phyloP scores from a whole-genome alignment of 1,140 invertebrate species.

The Lamellibrachia luymesi region DNA sequence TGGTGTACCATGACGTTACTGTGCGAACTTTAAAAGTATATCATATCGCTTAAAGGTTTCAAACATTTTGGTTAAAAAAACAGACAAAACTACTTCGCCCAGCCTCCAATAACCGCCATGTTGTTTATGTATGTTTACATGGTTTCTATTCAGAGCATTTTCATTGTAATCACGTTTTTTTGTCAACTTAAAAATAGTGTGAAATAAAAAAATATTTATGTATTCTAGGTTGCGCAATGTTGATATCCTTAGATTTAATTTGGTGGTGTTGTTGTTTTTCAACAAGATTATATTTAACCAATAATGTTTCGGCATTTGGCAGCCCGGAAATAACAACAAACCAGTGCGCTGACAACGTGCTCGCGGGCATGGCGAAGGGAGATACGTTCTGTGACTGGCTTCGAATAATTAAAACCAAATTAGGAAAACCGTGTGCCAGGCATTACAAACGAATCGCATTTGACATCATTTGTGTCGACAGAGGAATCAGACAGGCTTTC shows the following conservation, averaged over 20 bases:
- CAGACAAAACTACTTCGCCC: neutral
- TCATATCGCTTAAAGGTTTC: neutral
- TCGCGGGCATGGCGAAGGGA: neutral
- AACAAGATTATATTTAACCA: neutral
- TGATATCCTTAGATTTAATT: neutral
- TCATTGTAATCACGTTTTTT: neutral
- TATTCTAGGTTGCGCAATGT: neutral
- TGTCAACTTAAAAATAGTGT: neutral
- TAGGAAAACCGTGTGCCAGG: neutral
- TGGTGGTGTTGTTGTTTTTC: neutral
- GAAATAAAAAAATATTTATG: neutral
- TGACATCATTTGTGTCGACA: neutral
- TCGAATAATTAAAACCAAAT: neutral
- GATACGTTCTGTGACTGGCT: neutral
- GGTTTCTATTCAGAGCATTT: neutral
- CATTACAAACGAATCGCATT: neutral
- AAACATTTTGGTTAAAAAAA: neutral
- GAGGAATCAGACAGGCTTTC: neutral
- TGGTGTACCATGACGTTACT: neutral
- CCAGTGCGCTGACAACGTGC: neutral
- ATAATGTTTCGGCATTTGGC: neutral
- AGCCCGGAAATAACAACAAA: constrained; percentile 2
- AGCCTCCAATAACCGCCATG: neutral
- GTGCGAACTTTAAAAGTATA: neutral
- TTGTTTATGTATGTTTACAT: neutral